phyloP scores from a whole-genome alignment of 1,140 invertebrate genomes.

The Myzus persicae region DNA sequence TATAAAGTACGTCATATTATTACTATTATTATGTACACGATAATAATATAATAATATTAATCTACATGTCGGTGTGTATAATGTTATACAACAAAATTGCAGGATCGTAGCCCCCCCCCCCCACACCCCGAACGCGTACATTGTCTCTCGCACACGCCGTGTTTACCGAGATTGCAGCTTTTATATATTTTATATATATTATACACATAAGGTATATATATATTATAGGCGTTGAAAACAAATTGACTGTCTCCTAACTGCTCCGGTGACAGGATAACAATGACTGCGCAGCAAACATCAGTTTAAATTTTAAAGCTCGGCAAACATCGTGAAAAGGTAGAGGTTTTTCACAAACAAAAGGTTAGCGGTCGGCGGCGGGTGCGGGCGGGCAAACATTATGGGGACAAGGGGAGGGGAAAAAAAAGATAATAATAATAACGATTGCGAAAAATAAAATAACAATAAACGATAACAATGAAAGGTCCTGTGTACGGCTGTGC shows the following conservation, averaged over 20 bases:
- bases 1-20: slow-evolving; percentile 2
- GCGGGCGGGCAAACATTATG: not conserved
- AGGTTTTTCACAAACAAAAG: slow-evolving; percentile 42
- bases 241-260: slow-evolving; percentile 43
- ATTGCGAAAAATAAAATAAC: slow-evolving; percentile 24
- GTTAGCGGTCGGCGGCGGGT: not conserved
- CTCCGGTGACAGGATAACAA: slow-evolving; percentile 32
- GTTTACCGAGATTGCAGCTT: slow-evolving; percentile 39
- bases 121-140: not conserved
- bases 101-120: not conserved
- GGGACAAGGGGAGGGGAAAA: not conserved
- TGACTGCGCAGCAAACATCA: slow-evolving; percentile 26
- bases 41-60: slow-evolving; percentile 4
- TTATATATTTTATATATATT: not conserved
- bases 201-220: not conserved
- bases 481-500: not conserved
- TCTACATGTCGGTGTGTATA: not conserved
- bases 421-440: slow-evolving; percentile 18
- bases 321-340: slow-evolving; percentile 15
- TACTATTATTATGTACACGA: slow-evolving; percentile 8
- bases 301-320: slow-evolving; percentile 48
- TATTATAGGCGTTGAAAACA: slow-evolving; percentile 15
- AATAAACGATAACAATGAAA: slow-evolving; percentile 32
- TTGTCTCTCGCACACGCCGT: not conserved
- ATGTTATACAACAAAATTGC: slow-evolving; percentile 33